Evolutionary conservation across 2,888 invertebrate species (phyloP), one percentile per base, ranked within the genome.

Genomic region (Eudemis profundana): DNA sequence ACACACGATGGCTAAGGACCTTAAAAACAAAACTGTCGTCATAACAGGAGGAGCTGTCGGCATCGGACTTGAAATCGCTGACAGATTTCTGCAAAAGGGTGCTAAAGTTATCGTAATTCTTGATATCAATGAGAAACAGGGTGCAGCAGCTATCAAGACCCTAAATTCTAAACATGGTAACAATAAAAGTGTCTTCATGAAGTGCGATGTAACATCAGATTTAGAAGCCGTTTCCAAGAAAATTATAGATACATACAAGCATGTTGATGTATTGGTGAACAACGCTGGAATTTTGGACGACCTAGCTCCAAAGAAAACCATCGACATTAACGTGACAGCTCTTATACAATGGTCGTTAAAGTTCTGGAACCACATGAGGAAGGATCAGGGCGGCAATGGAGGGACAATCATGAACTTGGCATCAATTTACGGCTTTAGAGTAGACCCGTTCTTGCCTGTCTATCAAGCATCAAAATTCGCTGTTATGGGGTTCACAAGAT

Each of bases 391-490:
- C 0, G 94, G 93, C 0, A 81, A 84, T 38, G 95, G 95, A 8
- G 95, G 95, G 0, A 91, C 93, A 0, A 93, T 95, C 50, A 87
- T 95, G n/a, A 95, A 96, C 76, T 85, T 95, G 19, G 90, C 94
- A 0, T 95, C 95, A 0, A 92, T 94, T 19, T 90, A 93, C 66
- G 95, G 94, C 0, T 86, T 92, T 47, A 84, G 87, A 71, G 81
- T 93, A 0, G 83, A 91, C 40, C 90, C 90, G 23, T 92, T 86
- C 27, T 75, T 90, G 14, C 94, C 94, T 0, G 81, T 93, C n/a
- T 94, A 94, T 75, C 92, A 93, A 21, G 93, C 93, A 0, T 94
- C 94, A 0, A 94, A 95, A 77, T 92, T 89, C 66, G 93, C 93
- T 7, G 92, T 94, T 2, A 79, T 90, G 66, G 93, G 93, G 4